Evolutionary conservation across 2,797 vertebrate species (phyloP).

Genomic region (Tiaroga cobitis): DNA sequence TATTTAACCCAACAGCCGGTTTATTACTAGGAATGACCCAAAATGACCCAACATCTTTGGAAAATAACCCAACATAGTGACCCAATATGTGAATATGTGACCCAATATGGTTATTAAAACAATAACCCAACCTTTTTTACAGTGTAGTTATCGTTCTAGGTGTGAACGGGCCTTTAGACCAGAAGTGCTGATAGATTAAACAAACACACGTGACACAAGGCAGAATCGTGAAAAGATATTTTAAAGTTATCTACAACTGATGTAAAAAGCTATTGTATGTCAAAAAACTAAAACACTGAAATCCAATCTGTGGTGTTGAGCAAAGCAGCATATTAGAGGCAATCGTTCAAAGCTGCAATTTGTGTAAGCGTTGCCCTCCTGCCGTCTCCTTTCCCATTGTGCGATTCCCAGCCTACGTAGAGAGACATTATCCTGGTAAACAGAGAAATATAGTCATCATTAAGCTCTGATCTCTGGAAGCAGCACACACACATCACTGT

Average conservation of each 20-base stretch:
- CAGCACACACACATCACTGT: conserved; percentile 60
- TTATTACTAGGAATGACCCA: no score
- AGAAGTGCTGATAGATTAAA: not conserved
- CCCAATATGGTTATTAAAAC: no score
- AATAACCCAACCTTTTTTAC: no score
- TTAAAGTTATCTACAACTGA: not conserved
- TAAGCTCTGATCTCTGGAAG: conserved; percentile 69
- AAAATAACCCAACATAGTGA: no score
- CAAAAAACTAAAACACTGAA: not conserved
- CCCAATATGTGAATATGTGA: no score
- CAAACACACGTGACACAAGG: not conserved
- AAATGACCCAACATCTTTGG: no score
- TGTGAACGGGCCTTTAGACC: not conserved
- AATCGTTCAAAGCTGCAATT: not conserved
- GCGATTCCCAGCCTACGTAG: conserved; percentile 58
- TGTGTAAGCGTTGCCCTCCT: conserved; percentile 4
- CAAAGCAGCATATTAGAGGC: conserved; percentile 5
- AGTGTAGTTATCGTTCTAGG: not conserved
- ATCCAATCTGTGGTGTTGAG: not conserved
- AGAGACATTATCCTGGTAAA: conserved; percentile 58
- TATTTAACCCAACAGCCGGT: no score
- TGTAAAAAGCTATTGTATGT: not conserved
- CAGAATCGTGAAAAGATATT: not conserved
- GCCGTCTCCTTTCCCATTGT: conserved; percentile 55
- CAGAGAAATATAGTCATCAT: conserved; percentile 58